Conservation (phyloP, 2,113 vertebrate species). For the Thryonomys swinderianus region DNA sequence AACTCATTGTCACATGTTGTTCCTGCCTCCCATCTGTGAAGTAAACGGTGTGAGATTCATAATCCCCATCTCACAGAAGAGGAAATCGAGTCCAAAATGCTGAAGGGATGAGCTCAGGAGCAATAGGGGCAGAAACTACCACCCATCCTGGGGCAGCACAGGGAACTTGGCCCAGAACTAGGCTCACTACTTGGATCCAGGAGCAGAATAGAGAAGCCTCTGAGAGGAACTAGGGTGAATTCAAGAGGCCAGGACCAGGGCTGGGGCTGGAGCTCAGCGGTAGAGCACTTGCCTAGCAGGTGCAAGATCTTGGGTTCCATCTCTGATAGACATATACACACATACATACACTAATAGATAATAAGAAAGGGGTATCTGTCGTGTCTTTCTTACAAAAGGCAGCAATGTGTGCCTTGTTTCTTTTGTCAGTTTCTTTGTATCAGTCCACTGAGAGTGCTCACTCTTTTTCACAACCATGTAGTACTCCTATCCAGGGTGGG, state of each 20-base stretch:
- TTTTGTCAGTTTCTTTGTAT: background rate
- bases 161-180: background rate
- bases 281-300: background rate
- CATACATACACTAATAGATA: background rate
- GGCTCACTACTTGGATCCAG: background rate
- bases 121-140: background rate
- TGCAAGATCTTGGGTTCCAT: background rate
- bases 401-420: background rate
- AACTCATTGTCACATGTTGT: background rate
- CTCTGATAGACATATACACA: background rate
- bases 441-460: background rate
- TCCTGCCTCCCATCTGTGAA: background rate
- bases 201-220: background rate
- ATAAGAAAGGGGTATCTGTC: background rate
- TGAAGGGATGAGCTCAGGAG: background rate
- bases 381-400: background rate
- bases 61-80: background rate
- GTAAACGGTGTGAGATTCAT: background rate
- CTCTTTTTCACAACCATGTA: background rate
- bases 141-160: background rate
- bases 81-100: background rate
- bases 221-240: background rate
- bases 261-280: background rate
- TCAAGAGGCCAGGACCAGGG: background rate
- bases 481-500: background rate